phyloP scores from a whole-genome alignment of 1,140 invertebrate species.

The Calosoma granatense region DNA sequence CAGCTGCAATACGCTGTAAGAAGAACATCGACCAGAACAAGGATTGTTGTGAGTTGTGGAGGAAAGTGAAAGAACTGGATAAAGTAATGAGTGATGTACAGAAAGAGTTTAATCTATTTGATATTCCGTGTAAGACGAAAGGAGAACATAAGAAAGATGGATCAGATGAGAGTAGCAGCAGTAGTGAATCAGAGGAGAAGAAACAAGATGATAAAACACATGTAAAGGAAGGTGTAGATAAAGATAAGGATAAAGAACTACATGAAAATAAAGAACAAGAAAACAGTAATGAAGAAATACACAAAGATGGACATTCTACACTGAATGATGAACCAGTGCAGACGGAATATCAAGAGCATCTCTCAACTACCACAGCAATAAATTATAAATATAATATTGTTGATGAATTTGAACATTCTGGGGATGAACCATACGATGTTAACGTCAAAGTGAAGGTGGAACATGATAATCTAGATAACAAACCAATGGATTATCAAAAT shows the following conservation, averaged over 20 bases:
- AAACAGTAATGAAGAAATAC: neutral
- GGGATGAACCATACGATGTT: too few relatives aligned
- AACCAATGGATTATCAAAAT: too few relatives aligned
- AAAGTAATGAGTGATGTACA: neutral
- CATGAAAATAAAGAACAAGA: neutral
- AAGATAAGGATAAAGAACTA: too few relatives aligned
- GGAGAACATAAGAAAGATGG: neutral
- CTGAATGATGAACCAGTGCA: neutral
- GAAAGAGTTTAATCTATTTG: neutral
- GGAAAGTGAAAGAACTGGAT: neutral
- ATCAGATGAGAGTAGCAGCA: neutral
- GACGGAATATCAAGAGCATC: neutral
- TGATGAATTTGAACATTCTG: too few relatives aligned
- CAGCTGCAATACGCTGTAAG: neutral
- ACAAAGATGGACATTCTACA: neutral
- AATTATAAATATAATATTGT: too few relatives aligned
- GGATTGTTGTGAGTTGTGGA: conserved; percentile 1
- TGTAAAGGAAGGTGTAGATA: neutral
- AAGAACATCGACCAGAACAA: neutral
- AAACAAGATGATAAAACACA: neutral
- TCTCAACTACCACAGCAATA: too few relatives aligned
- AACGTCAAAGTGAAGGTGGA: too few relatives aligned
- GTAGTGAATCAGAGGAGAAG: neutral
- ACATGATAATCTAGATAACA: too few relatives aligned
- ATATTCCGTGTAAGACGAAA: neutral